Base-by-base conservation (phyloP, 2,113 vertebrate genomes). In the Haliaeetus leucogaster region DNA sequence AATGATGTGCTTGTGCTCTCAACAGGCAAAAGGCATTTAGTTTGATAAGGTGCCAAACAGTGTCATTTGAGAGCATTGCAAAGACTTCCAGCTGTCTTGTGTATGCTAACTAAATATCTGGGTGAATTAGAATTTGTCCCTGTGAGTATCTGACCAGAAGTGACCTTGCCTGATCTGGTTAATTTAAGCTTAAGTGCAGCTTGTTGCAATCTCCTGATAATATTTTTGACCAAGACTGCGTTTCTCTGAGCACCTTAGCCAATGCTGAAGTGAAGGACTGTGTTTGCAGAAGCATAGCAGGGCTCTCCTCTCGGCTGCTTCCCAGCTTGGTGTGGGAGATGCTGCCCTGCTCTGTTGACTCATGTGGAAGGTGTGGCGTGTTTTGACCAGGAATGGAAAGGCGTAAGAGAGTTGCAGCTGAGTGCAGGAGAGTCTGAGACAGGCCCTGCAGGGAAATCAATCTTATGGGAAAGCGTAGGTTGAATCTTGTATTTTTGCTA, bases 371-470 rank as follows among this genome's bases (percentile, higher is more conserved):
- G 93, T 82, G 96, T 93, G 95, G 93, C 1, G 0, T 93, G 89
- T 96, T 97, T 95, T 93, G 77, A 95, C 86, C 89, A 84, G 86
- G 65, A 89, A 48, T 90, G 63, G 89, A 90, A 93, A 68, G 76
- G 80, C 1, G 13, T 73, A 61, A 92, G 79, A 47, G 59, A 81
- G 72, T 45, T 59, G 7, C 66, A 80, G 85, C 42, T 32, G 47
- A 88, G 63, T 19, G 40, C 77, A 83, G 85, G 53, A 36, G 61
- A 56, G 65, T 62, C 76, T 67, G 76, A 77, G 76, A 89, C 10
- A 47, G 89, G 81, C 84, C 89, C 86, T 91, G 59, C 77, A 93
- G 86, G 86, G 52, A 89, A 82, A 95, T 89, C 84, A 79, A 1
- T 89, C 78, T 68, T 40, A 79, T 14, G 78, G 84, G 86, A 93